Conservation (phyloP, 2,113 vertebrate species). For the Todiramphus saurophagus region DNA sequence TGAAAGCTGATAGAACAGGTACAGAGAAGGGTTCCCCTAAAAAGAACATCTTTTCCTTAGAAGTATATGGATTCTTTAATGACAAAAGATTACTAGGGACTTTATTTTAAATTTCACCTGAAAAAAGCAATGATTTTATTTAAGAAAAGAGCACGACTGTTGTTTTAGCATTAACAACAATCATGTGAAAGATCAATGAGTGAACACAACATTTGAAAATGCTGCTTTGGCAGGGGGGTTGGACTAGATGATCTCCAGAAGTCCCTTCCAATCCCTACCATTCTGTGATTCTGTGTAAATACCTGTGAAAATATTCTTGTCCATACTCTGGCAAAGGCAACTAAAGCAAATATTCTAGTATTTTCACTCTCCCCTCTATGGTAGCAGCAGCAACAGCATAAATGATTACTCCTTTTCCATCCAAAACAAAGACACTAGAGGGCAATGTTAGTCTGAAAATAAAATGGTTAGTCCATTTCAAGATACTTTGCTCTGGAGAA, state of each 20-base stretch:
- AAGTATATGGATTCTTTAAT: background rate
- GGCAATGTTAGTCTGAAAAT: slow-evolving; percentile 48
- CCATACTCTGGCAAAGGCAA: background rate
- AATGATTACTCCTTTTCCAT: background rate
- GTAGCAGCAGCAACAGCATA: background rate
- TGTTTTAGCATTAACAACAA: background rate
- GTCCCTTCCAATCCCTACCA: too few relatives aligned
- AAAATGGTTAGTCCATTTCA: background rate
- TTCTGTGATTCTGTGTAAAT: background rate
- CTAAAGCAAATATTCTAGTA: background rate
- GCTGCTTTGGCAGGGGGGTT: too few relatives aligned
- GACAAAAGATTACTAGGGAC: background rate
- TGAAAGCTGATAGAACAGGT: background rate
- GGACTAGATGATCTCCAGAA: too few relatives aligned
- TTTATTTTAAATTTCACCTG: background rate
- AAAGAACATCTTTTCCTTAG: background rate
- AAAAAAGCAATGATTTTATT: background rate
- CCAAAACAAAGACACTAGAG: slow-evolving; percentile 50
- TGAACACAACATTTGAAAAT: background rate
- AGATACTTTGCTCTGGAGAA: slow-evolving; percentile 2
- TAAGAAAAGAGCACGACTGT: background rate
- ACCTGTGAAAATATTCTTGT: background rate
- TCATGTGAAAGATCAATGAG: background rate
- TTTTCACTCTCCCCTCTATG: background rate
- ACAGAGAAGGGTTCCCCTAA: background rate